Conservation (phyloP, 2,888 invertebrate species). For the Drosophila differens region DNA sequence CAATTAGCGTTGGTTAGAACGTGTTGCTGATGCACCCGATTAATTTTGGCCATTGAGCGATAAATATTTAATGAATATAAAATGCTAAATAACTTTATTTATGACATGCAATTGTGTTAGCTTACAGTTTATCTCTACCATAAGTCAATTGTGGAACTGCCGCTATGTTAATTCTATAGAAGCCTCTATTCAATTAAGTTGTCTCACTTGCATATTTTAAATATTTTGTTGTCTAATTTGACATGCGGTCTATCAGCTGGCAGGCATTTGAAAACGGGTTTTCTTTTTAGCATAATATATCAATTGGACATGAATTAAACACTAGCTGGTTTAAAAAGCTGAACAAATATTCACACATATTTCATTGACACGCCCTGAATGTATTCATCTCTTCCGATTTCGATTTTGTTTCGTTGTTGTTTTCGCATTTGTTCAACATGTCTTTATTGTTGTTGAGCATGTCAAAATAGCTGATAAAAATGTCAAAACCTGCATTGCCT, state of each 20-base stretch:
- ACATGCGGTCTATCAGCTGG: slow-evolving; percentile 51
- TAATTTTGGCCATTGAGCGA: slow-evolving; percentile 55
- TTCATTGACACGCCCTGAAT: slow-evolving; percentile 23
- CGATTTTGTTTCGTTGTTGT: slow-evolving; percentile 26
- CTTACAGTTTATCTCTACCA: slow-evolving; percentile 12
- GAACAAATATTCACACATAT: slow-evolving; percentile 52
- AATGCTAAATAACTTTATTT: slow-evolving; percentile 54
- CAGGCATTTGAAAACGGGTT: slow-evolving; percentile 59
- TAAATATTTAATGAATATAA: slow-evolving; percentile 62
- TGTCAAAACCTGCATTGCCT: slow-evolving; percentile 43
- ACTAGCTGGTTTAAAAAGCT: slow-evolving; percentile 30
- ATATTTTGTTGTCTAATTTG: slow-evolving; percentile 52
- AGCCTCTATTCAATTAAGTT: slow-evolving; percentile 47
- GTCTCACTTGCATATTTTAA: slow-evolving; percentile 47
- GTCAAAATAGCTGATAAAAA: slow-evolving; percentile 57
- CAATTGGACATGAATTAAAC: slow-evolving; percentile 25
- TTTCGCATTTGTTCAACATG: slow-evolving; percentile 52
- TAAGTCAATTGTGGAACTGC: slow-evolving; percentile 31
- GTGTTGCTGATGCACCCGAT: slow-evolving; percentile 45
- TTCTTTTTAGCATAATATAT: slow-evolving; percentile 11
- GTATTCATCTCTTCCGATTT: slow-evolving; percentile 2
- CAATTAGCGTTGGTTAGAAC: slow-evolving; percentile 28
- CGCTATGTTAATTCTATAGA: slow-evolving; percentile 22
- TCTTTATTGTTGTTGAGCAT: slow-evolving; percentile 42
- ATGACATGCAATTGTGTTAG: slow-evolving; percentile 32